phyloP scores from a whole-genome alignment of 2,113 vertebrate genomes.

The Clarias batrachus region DNA sequence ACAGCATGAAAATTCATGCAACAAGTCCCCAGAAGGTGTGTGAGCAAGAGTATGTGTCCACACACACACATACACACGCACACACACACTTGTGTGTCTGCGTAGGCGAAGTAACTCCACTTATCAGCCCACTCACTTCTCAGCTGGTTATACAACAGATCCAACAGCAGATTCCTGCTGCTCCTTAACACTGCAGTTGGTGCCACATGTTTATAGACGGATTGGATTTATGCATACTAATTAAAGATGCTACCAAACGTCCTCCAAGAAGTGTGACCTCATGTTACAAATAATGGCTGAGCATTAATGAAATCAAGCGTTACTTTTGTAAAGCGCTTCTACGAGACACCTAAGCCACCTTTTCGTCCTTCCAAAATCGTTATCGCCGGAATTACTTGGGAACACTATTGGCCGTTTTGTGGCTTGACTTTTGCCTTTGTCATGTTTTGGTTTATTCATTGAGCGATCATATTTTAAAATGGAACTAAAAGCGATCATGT shows the following conservation, averaged over 20 bases:
- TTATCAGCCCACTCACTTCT: constrained; percentile 56
- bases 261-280: not conserved
- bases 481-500: not conserved
- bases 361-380: not conserved
- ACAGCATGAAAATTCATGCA: constrained; percentile 18
- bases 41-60: constrained; percentile 33
- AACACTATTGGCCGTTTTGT: not conserved
- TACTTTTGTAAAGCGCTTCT: not conserved
- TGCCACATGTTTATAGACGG: not conserved
- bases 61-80: constrained; percentile 31
- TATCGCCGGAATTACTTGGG: not conserved
- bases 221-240: not conserved
- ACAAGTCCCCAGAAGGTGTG: constrained; percentile 17
- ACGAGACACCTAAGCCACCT: not conserved
- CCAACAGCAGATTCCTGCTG: constrained; percentile 38
- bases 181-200: constrained; percentile 23
- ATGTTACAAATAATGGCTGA: not conserved
- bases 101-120: constrained; percentile 45
- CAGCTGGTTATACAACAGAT: constrained; percentile 65
- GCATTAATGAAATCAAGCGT: not conserved
- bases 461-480: not conserved
- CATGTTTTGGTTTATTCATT: not conserved
- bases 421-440: not conserved
- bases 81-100: constrained; percentile 23
- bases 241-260: not conserved